These are phyloP conservation scores for Argyra leucocephala DNA, from an alignment of 2,888 invertebrate species.

Conservation along the genomic window DNA sequence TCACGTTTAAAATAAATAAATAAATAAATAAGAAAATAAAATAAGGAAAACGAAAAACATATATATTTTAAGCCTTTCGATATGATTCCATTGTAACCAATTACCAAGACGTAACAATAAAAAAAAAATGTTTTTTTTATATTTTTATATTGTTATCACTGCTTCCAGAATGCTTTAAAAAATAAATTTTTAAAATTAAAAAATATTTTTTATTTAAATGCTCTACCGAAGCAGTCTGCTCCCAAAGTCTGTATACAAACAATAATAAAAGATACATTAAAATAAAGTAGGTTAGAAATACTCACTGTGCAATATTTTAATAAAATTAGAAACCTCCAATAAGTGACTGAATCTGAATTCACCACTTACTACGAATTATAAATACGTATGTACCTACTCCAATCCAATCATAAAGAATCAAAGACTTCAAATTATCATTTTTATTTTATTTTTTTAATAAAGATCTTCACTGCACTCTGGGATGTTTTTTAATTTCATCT, in stretches of 20 bases:
- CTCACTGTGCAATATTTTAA: neutral
- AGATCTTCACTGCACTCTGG: neutral
- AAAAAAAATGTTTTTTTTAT: neutral
- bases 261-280: too few species aligned
- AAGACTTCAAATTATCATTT: too few species aligned
- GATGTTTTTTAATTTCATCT: neutral
- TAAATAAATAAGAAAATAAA: neutral
- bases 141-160: too few species aligned
- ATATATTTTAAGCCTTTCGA: slow-evolving; percentile 3
- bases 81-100: slow-evolving; percentile 4
- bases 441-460: neutral
- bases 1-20: neutral
- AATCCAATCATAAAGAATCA: too few species aligned
- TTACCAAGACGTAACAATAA: neutral
- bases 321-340: neutral
- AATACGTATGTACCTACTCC: too few species aligned
- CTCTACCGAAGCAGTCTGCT: too few species aligned
- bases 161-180: too few species aligned
- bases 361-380: too few species aligned
- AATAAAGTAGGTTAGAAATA: neutral
- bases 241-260: too few species aligned
- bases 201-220: too few species aligned
- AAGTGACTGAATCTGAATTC: too few species aligned
- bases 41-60: neutral
- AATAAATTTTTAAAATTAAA: too few species aligned